Percentiles rank a stretch among this genome's conserved stretches.
Conservation (phyloP, 2,113 vertebrate species). For the Petroica traversi region DNA sequence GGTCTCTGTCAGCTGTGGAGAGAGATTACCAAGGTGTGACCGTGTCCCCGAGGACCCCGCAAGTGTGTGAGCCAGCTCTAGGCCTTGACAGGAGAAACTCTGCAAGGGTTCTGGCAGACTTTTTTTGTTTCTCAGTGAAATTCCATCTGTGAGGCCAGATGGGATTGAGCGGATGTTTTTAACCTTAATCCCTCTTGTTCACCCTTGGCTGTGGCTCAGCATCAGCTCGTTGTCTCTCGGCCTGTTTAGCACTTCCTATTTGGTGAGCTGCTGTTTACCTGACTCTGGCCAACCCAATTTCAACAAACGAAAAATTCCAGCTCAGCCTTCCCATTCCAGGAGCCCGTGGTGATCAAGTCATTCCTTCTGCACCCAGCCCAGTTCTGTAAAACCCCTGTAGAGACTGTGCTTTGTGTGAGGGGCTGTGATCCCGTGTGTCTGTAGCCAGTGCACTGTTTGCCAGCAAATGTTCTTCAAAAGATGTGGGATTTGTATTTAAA, state of each 20-base stretch:
- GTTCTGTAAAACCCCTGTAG: not conserved
- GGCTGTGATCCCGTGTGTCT: not conserved
- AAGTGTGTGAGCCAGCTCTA: not conserved
- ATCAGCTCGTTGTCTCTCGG: not conserved
- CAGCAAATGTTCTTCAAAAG: not conserved
- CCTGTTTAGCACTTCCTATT: not conserved
- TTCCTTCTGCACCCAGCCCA: not conserved
- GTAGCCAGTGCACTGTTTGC: not conserved
- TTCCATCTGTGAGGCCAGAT: not conserved
- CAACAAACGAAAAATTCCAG: not conserved
- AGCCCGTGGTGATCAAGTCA: not conserved
- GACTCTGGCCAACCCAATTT: not conserved
- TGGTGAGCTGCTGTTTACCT: not conserved
- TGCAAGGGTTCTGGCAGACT: not conserved
- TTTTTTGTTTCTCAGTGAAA: not conserved
- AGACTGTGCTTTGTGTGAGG: not conserved
- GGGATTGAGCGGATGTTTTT: not conserved
- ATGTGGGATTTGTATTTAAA: not conserved
- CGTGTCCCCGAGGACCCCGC: rapidly evolving
- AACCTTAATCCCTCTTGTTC: not conserved
- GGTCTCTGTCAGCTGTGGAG: not conserved
- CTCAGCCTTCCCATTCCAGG: not conserved
- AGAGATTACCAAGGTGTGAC: not conserved
- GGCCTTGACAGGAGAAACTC: not conserved
- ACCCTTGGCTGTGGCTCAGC: not conserved